Conservation (phyloP, 2,113 vertebrate genomes). For the Heterochromis multidens region DNA sequence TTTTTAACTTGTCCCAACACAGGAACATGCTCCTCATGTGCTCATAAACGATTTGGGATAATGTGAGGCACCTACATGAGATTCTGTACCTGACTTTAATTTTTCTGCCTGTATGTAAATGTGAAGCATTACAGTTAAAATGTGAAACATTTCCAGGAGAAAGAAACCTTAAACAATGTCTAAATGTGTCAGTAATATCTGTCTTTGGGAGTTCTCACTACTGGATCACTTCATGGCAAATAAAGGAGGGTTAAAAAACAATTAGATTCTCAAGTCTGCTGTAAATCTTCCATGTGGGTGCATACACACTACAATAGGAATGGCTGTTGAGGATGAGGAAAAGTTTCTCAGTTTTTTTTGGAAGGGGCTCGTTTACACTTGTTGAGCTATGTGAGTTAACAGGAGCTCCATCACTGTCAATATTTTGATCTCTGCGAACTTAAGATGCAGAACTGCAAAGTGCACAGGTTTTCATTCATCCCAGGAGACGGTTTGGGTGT, state of each 20-base stretch:
- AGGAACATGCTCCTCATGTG: too few species aligned
- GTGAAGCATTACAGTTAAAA: neutral
- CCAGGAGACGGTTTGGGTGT: neutral
- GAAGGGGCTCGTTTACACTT: constrained; percentile 18
- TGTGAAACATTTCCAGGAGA: neutral
- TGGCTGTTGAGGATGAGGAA: neutral
- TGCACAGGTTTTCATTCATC: neutral
- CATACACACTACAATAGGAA: neutral
- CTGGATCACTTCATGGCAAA: neutral
- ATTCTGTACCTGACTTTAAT: neutral
- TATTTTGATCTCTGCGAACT: neutral
- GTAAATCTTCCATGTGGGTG: neutral
- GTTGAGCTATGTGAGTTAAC: neutral
- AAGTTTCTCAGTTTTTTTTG: neutral
- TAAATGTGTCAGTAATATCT: neutral
- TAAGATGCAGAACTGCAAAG: neutral
- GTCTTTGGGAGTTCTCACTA: too few species aligned
- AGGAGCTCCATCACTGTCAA: neutral
- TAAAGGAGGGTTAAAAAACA: neutral
- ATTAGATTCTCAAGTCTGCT: neutral
- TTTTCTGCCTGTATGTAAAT: neutral
- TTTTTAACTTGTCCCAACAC: too few species aligned
- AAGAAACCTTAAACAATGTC: too few species aligned
- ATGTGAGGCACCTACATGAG: too few species aligned
- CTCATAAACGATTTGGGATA: too few species aligned